phyloP scores from a whole-genome alignment of 2,797 vertebrate genomes.

The Crocidura indochinensis region DNA sequence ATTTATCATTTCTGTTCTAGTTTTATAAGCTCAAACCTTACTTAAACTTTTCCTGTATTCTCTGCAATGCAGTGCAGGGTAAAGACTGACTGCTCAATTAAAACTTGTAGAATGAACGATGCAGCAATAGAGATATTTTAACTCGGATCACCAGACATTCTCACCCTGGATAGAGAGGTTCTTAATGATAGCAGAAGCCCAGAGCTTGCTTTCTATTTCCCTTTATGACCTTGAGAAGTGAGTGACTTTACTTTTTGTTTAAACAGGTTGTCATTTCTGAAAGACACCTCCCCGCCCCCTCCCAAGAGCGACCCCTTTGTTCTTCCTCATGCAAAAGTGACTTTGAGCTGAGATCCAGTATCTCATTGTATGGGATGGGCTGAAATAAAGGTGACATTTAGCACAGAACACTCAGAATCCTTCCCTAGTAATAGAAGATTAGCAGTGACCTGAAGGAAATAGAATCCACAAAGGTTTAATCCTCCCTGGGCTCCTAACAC shows the following conservation, averaged over 20 bases:
- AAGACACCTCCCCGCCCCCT: not conserved
- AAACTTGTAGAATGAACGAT: constrained; percentile 25
- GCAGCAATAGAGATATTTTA: not conserved
- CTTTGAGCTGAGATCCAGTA: not conserved
- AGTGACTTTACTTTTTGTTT: not conserved
- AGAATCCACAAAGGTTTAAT: rapidly evolving
- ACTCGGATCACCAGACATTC: not conserved
- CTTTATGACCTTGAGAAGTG: not conserved
- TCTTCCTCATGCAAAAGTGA: not conserved
- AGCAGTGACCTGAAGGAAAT: not conserved
- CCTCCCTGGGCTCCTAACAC: not conserved
- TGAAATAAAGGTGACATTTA: rapidly evolving
- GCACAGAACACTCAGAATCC: too few species aligned
- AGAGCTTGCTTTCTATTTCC: not conserved
- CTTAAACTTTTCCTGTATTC: not conserved
- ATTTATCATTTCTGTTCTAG: constrained; percentile 28
- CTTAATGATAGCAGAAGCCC: not conserved
- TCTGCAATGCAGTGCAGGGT: constrained; percentile 40
- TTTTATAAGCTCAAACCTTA: constrained; percentile 47
- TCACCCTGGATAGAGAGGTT: not conserved
- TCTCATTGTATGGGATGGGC: rapidly evolving
- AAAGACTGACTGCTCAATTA: constrained; percentile 71
- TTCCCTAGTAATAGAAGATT: not conserved
- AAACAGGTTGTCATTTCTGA: not conserved
- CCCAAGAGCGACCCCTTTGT: not conserved